Evolutionary conservation across 2,113 vertebrate species (phyloP).

Genomic region (Albula goreensis): DNA sequence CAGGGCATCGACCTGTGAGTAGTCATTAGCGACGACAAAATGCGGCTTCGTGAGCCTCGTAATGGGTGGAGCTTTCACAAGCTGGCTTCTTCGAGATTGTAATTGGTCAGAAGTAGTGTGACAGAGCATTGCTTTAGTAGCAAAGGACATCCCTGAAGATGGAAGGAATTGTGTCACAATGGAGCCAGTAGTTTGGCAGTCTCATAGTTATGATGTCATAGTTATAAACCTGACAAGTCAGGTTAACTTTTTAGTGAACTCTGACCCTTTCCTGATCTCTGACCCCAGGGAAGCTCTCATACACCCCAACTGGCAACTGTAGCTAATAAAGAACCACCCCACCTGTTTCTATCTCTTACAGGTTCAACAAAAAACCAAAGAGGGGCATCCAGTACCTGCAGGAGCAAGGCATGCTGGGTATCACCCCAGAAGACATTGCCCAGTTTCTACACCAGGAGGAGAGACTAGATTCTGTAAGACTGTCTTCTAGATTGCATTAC

Average conservation of each 20-base stretch:
- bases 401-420: slow-evolving; percentile 98
- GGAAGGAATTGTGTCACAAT: too few relatives aligned
- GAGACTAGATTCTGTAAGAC: slow-evolving; percentile 86
- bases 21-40: neutral
- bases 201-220: too few relatives aligned
- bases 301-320: neutral
- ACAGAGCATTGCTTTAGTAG: too few relatives aligned
- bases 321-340: neutral
- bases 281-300: too few relatives aligned
- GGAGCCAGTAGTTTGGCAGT: too few relatives aligned
- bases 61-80: too few relatives aligned
- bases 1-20: slow-evolving; percentile 98
- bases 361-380: slow-evolving; percentile 99
- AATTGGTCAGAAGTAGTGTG: too few relatives aligned
- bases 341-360: slow-evolving; percentile 42
- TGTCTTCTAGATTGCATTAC: neutral
- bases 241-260: too few relatives aligned
- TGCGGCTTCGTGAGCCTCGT: neutral
- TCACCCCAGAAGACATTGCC: slow-evolving; percentile 73
- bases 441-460: slow-evolving; percentile 80
- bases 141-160: too few relatives aligned
- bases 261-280: neutral
- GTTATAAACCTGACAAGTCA: too few relatives aligned
- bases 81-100: too few relatives aligned
- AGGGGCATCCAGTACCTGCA: slow-evolving; percentile 97